phyloP scores from a whole-genome alignment of 2,888 invertebrate genomes.

The Drosophila conformis region DNA sequence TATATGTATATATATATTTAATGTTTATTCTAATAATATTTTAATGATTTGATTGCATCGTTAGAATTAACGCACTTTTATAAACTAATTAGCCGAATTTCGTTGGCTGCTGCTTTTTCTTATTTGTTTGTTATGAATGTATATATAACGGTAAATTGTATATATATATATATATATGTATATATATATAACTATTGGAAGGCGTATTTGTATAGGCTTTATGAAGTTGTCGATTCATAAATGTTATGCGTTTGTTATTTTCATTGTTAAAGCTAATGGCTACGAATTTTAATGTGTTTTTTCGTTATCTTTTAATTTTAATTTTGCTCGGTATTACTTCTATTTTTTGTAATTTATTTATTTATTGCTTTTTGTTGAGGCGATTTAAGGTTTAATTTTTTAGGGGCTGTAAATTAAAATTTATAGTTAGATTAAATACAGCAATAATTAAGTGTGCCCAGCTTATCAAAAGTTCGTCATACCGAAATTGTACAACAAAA shows the following conservation, averaged over 20 bases:
- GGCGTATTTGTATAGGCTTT: constrained; percentile 75
- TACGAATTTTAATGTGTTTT: constrained; percentile 45
- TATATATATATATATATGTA: constrained; percentile 44
- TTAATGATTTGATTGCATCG: constrained; percentile 73
- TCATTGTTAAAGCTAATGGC: constrained; percentile 69
- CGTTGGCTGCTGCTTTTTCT: constrained; percentile 17
- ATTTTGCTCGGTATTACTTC: constrained; percentile 17
- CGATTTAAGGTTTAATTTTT: constrained; percentile 34
- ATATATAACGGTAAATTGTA: constrained; percentile 58
- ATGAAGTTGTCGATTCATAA: constrained; percentile 55
- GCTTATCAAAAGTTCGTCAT: constrained; percentile 25
- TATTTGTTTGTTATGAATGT: constrained; percentile 24
- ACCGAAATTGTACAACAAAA: constrained; percentile 4
- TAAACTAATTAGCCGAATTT: constrained; percentile 30
- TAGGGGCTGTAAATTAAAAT: constrained; percentile 46
- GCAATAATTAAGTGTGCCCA: constrained; percentile 18
- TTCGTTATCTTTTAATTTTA: constrained; percentile 19
- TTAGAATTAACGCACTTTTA: constrained; percentile 67
- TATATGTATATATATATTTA: constrained; percentile 25
- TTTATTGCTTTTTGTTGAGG: constrained; percentile 59
- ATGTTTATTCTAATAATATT: constrained; percentile 33
- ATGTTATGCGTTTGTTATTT: constrained; percentile 52
- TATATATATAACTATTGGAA: constrained; percentile 72
- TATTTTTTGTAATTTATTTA: constrained; percentile 22
- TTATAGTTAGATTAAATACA: constrained; percentile 19